A percentile compares a stretch with the other conserved stretches of the same genome.
Conservation (phyloP, 1,140 invertebrate species). For the Rhagoletis pomonella region DNA sequence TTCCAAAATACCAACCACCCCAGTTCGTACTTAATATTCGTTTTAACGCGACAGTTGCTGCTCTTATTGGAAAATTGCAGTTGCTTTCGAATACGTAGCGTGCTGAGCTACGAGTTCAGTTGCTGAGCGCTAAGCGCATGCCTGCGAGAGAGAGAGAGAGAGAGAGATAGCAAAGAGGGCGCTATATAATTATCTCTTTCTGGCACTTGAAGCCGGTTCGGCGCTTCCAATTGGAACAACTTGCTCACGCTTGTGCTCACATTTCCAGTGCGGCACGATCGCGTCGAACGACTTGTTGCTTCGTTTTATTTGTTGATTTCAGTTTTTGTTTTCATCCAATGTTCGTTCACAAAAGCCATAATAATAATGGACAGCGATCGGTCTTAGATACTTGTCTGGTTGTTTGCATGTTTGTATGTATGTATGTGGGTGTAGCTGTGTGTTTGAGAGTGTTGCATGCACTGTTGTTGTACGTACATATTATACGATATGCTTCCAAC, state of each 20-base stretch:
- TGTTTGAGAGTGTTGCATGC: slow-evolving; percentile 31
- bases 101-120: slow-evolving; percentile 33
- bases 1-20: no score
- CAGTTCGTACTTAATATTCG: no score
- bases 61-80: slow-evolving; percentile 71
- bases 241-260: slow-evolving; percentile 17
- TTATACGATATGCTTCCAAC: background rate
- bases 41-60: slow-evolving; percentile 45
- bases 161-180: background rate
- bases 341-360: background rate
- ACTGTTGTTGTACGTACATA: background rate
- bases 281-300: slow-evolving; percentile 62
- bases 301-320: slow-evolving; percentile 59
- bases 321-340: slow-evolving; percentile 29
- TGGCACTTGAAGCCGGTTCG: background rate
- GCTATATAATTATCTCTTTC: background rate
- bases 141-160: slow-evolving; percentile 11
- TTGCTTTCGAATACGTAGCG: slow-evolving; percentile 56
- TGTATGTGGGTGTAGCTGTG: background rate
- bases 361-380: slow-evolving; percentile 14
- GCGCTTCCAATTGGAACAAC: slow-evolving; percentile 69
- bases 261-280: slow-evolving; percentile 36
- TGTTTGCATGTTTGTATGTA: no score
- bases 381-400: background rate
- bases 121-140: background rate